Evolutionary conservation across 2,888 invertebrate genomes (phyloP).

Genomic region (Phrixothrix hirtus): DNA sequence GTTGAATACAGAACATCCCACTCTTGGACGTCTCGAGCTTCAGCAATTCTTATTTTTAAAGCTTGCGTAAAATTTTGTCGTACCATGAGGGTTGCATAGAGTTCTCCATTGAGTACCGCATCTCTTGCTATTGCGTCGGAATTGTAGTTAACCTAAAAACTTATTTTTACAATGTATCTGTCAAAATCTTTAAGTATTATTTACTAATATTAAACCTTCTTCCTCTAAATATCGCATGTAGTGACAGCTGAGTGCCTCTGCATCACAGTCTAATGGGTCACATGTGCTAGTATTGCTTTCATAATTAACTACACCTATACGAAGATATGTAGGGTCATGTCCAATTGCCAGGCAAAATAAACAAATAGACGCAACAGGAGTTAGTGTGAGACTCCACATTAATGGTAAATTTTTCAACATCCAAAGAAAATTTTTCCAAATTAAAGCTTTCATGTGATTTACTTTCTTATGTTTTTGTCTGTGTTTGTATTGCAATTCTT

Average conservation of each 20-base stretch:
- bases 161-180: background rate
- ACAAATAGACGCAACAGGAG: slow-evolving; percentile 84
- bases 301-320: slow-evolving; percentile 78
- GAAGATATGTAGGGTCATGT: slow-evolving; percentile 76
- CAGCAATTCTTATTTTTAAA: slow-evolving; percentile 46
- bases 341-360: slow-evolving; percentile 88
- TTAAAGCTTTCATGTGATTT: slow-evolving; percentile 69
- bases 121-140: slow-evolving; percentile 64
- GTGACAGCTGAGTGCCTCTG: slow-evolving; percentile 73
- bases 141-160: slow-evolving; percentile 54
- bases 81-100: slow-evolving; percentile 78
- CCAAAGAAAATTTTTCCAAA: slow-evolving; percentile 88
- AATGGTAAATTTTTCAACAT: slow-evolving; percentile 83
- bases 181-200: slow-evolving; percentile 44
- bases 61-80: slow-evolving; percentile 74
- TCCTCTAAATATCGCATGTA: slow-evolving; percentile 72
- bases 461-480: slow-evolving; percentile 27
- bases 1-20: slow-evolving; percentile 66
- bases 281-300: slow-evolving; percentile 59
- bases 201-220: slow-evolving; percentile 68
- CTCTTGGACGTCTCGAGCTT: slow-evolving; percentile 51
- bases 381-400: slow-evolving; percentile 80
- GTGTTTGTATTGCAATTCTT: slow-evolving; percentile 57
- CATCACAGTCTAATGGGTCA: slow-evolving; percentile 59
- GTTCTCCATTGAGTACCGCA: slow-evolving; percentile 70